Conservation (phyloP, 2,113 vertebrate genomes). For the Asarcornis scutulata region DNA sequence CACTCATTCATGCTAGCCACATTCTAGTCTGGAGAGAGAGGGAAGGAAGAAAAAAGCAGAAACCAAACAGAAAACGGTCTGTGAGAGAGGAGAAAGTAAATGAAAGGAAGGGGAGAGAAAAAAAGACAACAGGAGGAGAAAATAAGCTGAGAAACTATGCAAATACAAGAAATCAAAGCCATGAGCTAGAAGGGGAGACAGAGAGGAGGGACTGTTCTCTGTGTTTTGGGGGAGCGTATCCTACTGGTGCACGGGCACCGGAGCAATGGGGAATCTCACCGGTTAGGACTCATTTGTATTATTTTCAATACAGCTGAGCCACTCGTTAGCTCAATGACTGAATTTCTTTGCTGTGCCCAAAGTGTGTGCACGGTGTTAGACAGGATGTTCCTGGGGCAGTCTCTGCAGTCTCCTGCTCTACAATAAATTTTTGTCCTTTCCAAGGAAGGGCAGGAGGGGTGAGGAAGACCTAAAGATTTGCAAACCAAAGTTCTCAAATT, state of each 20-base stretch:
- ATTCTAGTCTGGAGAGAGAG: neutral
- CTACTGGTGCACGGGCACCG: neutral
- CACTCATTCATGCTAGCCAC: conserved; percentile 58
- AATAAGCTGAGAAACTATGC: neutral
- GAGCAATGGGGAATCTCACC: neutral
- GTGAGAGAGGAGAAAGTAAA: neutral
- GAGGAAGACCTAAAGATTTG: neutral
- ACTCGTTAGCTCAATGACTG: neutral
- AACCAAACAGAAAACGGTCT: neutral
- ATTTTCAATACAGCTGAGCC: neutral
- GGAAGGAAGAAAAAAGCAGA: neutral
- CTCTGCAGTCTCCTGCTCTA: neutral
- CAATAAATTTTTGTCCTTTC: neutral
- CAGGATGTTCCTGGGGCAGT: conserved; percentile 7
- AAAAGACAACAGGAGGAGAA: neutral
- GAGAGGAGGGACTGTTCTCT: neutral
- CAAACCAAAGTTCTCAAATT: neutral
- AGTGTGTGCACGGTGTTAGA: neutral
- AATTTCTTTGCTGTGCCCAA: neutral
- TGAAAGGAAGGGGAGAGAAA: neutral
- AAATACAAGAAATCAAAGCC: conserved; percentile 4
- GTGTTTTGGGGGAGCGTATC: neutral
- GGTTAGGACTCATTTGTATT: neutral
- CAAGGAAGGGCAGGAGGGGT: neutral
- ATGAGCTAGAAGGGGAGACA: neutral